These are phyloP conservation scores for Tubulanus polymorphus DNA, from an alignment of 2,888 invertebrate species.

Conservation along the genomic window DNA sequence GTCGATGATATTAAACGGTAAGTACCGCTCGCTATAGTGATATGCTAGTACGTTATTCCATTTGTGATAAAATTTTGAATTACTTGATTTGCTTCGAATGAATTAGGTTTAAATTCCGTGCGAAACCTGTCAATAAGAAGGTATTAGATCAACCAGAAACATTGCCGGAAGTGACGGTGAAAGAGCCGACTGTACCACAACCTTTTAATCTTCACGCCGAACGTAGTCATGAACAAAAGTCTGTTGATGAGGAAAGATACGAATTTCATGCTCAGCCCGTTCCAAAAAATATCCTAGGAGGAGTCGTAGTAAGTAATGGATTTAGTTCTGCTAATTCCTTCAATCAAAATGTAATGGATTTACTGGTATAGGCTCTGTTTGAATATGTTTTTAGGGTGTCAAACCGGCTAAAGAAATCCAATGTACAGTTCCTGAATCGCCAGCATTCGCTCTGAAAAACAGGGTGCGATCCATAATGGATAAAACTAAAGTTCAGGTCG, in stretches of 20 bases:
- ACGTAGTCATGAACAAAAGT: slow-evolving; percentile 43
- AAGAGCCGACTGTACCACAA: slow-evolving; percentile 61
- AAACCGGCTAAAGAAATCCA: slow-evolving; percentile 30
- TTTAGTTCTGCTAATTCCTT: neutral
- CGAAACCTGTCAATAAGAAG: slow-evolving; percentile 63
- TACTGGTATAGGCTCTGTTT: neutral
- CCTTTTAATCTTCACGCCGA: slow-evolving; percentile 55
- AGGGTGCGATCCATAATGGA: slow-evolving; percentile 30
- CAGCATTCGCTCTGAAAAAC: slow-evolving; percentile 46
- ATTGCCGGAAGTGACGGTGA: slow-evolving; percentile 56
- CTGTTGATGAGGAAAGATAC: slow-evolving; percentile 57
- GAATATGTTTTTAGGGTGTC: slow-evolving; percentile 29
- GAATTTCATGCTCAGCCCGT: slow-evolving; percentile 71
- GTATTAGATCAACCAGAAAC: slow-evolving; percentile 58
- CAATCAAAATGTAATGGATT: neutral
- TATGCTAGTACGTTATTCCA: too few relatives aligned
- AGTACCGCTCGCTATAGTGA: too few relatives aligned
- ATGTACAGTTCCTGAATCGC: slow-evolving; percentile 41
- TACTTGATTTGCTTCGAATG: neutral
- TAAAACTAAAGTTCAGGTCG: neutral
- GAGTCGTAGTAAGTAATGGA: slow-evolving; percentile 29
- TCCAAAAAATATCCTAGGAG: slow-evolving; percentile 54
- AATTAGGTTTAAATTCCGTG: slow-evolving; percentile 64
- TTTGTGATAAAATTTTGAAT: neutral
- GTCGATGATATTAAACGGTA: slow-evolving; percentile 64